These are phyloP conservation scores for Apis mellifera DNA, from an alignment of 1,140 invertebrate species.

Conservation along the genomic window Amel_HAv3.1 CM009938.2:4037501-4038000, in stretches of 20 bases:
- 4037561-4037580: constrained; percentile 95
- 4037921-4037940: constrained; percentile 96
- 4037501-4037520: constrained; percentile 94
- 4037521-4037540: constrained; percentile 98
- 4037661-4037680: too few species aligned
- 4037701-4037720: too few species aligned
- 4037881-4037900: constrained; percentile 19
- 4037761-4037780: too few species aligned
- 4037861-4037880: constrained; percentile 23
- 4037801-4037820: too few species aligned
- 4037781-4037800: too few species aligned
- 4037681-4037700: too few species aligned
- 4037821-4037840: too few species aligned
- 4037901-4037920: constrained; percentile 74
- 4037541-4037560: constrained; percentile 97
- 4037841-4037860: not conserved
- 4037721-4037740: too few species aligned
- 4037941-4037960: constrained; percentile 93
- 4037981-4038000: constrained; percentile 85
- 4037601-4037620: not conserved
- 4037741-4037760: too few species aligned
- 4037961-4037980: constrained; percentile 93
- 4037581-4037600: constrained; percentile 83
- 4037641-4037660: too few species aligned
- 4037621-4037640: too few species aligned